phyloP scores from a whole-genome alignment of 2,113 vertebrate genomes.

The Microtus richardsoni region DNA sequence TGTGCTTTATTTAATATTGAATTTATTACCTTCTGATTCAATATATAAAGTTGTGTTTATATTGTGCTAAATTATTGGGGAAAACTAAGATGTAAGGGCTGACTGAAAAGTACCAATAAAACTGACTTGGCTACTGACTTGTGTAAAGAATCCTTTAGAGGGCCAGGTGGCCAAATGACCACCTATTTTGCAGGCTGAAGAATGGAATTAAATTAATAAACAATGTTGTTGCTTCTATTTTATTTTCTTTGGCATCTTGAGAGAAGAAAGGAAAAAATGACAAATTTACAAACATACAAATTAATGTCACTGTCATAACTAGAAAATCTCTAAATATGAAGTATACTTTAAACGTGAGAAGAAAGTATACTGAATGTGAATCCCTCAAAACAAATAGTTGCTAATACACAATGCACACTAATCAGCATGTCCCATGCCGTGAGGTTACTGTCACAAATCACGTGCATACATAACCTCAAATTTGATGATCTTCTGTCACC shows the following conservation, averaged over 20 bases:
- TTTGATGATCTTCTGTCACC: slow-evolving; percentile 36
- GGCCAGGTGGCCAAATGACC: neutral
- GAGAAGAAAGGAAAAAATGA: neutral
- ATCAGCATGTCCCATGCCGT: slow-evolving; percentile 55
- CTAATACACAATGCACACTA: slow-evolving; percentile 42
- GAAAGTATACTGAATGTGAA: neutral
- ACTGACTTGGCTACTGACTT: neutral
- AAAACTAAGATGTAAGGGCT: neutral
- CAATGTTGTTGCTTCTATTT: neutral
- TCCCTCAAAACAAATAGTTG: slow-evolving; percentile 55
- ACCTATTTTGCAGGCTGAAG: neutral
- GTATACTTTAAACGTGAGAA: slow-evolving; percentile 1
- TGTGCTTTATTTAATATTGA: neutral
- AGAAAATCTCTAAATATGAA: slow-evolving; percentile 29
- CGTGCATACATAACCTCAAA: neutral
- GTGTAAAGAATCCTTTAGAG: neutral
- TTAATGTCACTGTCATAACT: slow-evolving; percentile 48
- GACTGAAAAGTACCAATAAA: neutral
- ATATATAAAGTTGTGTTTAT: neutral
- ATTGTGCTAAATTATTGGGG: neutral
- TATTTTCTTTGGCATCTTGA: neutral
- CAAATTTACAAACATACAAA: slow-evolving; percentile 25
- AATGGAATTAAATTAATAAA: slow-evolving; percentile 25
- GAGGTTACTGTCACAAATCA: slow-evolving; percentile 60
- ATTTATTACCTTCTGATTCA: neutral